Conservation (phyloP, 2,797 vertebrate species). For the Chaetophractus vellerosus region DNA sequence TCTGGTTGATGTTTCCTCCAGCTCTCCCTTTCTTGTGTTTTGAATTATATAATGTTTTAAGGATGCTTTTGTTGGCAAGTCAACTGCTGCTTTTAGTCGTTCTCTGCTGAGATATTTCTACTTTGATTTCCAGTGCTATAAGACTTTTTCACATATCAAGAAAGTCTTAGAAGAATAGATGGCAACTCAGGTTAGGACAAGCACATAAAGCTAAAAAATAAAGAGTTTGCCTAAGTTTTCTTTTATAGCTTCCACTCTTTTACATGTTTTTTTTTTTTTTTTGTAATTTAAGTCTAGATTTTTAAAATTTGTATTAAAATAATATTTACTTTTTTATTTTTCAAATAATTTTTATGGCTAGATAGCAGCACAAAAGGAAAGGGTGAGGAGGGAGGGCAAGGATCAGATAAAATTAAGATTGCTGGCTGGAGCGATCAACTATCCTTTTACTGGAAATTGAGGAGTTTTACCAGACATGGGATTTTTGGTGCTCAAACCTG, state of each 20-base stretch:
- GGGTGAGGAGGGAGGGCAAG: not conserved
- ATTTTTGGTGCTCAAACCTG: not conserved
- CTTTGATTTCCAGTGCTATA: constrained; percentile 59
- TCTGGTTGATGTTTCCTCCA: constrained; percentile 17
- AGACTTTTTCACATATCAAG: constrained; percentile 11
- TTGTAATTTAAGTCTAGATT: not conserved
- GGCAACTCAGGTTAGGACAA: not conserved
- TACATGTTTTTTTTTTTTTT: not conserved
- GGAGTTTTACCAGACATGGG: not conserved
- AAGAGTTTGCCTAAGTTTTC: not conserved
- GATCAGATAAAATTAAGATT: not conserved
- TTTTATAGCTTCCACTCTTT: not conserved
- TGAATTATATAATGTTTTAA: constrained; percentile 54
- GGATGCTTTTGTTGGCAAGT: constrained; percentile 51
- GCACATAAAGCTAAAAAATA: not conserved
- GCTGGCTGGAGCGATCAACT: not conserved
- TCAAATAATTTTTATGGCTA: not conserved
- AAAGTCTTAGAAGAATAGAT: constrained; percentile 35
- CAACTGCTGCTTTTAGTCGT: constrained; percentile 55
- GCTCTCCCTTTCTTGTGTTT: constrained; percentile 58
- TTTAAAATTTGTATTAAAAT: not conserved
- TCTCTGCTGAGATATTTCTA: constrained; percentile 55
- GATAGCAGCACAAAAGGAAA: not conserved
- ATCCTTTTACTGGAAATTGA: not conserved
- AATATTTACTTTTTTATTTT: not conserved